Percentiles rank a stretch among this genome's conserved stretches.
Conservation (phyloP, 1,140 invertebrate species). For the Melitaea cinxia region DNA sequence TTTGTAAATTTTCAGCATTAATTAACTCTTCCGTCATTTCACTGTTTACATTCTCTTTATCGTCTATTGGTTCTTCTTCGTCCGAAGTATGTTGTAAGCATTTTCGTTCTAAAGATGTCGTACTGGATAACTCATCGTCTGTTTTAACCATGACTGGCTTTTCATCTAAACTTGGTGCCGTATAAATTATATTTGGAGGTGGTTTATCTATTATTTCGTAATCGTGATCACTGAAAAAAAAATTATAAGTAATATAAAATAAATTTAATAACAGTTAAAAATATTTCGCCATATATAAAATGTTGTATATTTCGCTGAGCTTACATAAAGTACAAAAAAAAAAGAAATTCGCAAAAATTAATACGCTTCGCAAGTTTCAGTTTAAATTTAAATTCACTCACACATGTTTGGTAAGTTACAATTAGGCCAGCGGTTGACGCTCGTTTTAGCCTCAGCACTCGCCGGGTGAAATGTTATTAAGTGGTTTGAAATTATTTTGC, state of each 20-base stretch:
- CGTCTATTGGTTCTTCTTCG: constrained; percentile 64
- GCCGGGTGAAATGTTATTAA: constrained; percentile 59
- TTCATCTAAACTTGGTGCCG: constrained; percentile 59
- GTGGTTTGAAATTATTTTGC: constrained; percentile 58
- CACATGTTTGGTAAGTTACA: constrained; percentile 65
- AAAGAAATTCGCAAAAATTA: constrained; percentile 51
- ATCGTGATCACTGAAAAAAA: constrained; percentile 90
- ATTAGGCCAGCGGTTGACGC: constrained; percentile 74
- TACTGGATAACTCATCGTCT: constrained; percentile 78
- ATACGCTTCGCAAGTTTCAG: constrained; percentile 50
- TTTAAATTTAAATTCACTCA: constrained; percentile 73
- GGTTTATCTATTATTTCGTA: constrained; percentile 90
- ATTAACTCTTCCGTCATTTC: constrained; percentile 74
- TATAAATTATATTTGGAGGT: constrained; percentile 64
- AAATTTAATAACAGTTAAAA: constrained; percentile 20
- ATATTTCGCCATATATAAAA: constrained; percentile 13
- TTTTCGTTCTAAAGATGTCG: constrained; percentile 74
- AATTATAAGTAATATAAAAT: constrained; percentile 6
- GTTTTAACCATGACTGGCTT: constrained; percentile 59
- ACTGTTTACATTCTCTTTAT: constrained; percentile 61
- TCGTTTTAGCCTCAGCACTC: constrained; percentile 78
- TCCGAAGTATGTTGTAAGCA: constrained; percentile 70
- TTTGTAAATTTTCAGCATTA: constrained; percentile 76
- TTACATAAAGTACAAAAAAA: constrained; percentile 10
- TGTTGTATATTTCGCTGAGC: constrained; percentile 40